Evolutionary conservation across 53 echinoderm and acorn worm species (phyloP), one percentile per base, ranked within the genome.

Genomic region (Temnopleurus reevesii): DNA sequence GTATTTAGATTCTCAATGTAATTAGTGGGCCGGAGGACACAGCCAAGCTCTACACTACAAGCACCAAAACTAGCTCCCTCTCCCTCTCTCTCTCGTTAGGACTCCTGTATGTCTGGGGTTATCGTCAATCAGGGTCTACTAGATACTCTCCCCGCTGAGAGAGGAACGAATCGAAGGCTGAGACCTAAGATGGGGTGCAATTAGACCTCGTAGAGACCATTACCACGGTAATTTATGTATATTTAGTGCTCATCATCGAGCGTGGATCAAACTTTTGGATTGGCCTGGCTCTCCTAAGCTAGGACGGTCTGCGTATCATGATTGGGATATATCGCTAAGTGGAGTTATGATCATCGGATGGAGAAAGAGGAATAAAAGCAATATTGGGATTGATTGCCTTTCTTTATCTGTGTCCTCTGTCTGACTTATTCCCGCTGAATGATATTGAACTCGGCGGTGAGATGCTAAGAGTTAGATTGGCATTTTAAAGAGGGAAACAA

Each of bases 221-320:
- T 49, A 49, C 51, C 0, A 30, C 26, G 31, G 28, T 80, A 80
- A 80, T 80, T 80, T 51, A 80, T 80, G 80, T 51, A 47, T 80
- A 80, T 47, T 80, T 80, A 80, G 51, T 49, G 31, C 51, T 80
- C 80, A 80, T 46, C 80, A 80, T 80, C 51, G 80, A 24, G 46
- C 18, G 51, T 19, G 47, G 80, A n/a, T 71, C 38, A n/a, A 71
- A n/a, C 71, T 41, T 8, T 71, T 41, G n/a, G 71, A 71, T 71
- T 71, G 71, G 38, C 36, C 71, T 71, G 71, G 71, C 43, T 71
- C 41, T 71, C 19, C 23, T 19, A 21, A 71, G 71, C 30, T 28
- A 55, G 55, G 55, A n/a, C n/a, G n/a, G 55, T 21, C 13, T 58
- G 41, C 41, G 5, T 23, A 7, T 41, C 41, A 2, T 21, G 41